phyloP scores from a whole-genome alignment of 2,113 vertebrate genomes.

The Zosterops borbonicus region DNA sequence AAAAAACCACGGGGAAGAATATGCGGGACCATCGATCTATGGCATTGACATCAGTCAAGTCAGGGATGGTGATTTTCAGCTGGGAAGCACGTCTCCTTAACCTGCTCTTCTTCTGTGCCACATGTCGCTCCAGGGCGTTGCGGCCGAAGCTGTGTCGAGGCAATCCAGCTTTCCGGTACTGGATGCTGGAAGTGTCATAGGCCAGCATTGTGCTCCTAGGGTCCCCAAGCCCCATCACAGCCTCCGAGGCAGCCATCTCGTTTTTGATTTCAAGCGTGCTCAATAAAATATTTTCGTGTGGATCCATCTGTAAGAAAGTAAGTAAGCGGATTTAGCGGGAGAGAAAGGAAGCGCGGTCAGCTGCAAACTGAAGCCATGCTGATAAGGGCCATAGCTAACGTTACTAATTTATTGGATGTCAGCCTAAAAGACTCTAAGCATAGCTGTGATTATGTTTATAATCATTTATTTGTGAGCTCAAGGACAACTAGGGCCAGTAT shows the following conservation, averaged over 20 bases:
- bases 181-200: conserved; percentile 91
- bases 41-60: conserved; percentile 98
- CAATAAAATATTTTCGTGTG: conserved; percentile 96
- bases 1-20: conserved; percentile 97
- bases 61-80: conserved; percentile 95
- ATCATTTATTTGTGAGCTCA: not conserved
- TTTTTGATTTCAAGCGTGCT: conserved; percentile 98
- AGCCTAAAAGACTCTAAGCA: not conserved
- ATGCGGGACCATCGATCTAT: conserved; percentile 98
- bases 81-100: conserved; percentile 93
- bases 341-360: not conserved
- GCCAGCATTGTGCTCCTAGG: conserved; percentile 93
- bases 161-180: conserved; percentile 93
- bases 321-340: not conserved
- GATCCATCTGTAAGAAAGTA: conserved; percentile 86
- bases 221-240: conserved; percentile 91
- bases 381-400: not conserved
- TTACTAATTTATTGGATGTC: not conserved
- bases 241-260: conserved; percentile 92
- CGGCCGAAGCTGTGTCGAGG: conserved; percentile 91
- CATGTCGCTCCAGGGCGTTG: conserved; percentile 90
- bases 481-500: not conserved
- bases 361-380: not conserved
- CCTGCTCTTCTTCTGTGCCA: conserved; percentile 94
- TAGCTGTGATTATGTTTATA: not conserved